A percentile compares a stretch with the other conserved stretches of the same genome.
Evolutionary conservation across 2,888 invertebrate species (phyloP).

Genomic region (Heteromyza rotundicornis): DNA sequence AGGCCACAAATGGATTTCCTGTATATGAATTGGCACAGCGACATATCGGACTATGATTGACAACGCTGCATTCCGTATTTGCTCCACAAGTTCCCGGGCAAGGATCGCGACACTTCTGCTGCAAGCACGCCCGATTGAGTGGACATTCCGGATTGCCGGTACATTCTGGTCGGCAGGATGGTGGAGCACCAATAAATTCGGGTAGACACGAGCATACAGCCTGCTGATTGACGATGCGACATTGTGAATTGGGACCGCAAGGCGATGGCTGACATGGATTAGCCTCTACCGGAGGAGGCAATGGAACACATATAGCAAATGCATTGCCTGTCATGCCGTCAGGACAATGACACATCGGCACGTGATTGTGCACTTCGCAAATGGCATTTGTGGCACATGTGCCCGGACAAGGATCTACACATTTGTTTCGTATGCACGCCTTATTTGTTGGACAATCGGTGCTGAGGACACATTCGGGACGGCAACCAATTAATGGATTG

Average conservation of each 20-base stretch:
- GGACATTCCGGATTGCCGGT: slow-evolving; percentile 74
- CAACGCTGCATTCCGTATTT: slow-evolving; percentile 76
- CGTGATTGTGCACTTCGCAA: slow-evolving; percentile 76
- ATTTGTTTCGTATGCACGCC: slow-evolving; percentile 73
- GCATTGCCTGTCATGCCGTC: slow-evolving; percentile 74
- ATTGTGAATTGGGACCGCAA: slow-evolving; percentile 77
- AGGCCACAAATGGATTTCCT: slow-evolving; percentile 64
- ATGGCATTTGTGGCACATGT: slow-evolving; percentile 74
- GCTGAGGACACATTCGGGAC: slow-evolving; percentile 75
- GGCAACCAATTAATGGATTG: slow-evolving; percentile 71
- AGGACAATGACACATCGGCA: slow-evolving; percentile 75
- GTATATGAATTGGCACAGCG: slow-evolving; percentile 66
- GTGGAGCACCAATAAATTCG: slow-evolving; percentile 75
- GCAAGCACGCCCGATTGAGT: slow-evolving; percentile 70
- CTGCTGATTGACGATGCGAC: slow-evolving; percentile 69
- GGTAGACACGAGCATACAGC: slow-evolving; percentile 74
- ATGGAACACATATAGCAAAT: slow-evolving; percentile 68
- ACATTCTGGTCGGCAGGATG: slow-evolving; percentile 76
- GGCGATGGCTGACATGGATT: slow-evolving; percentile 71
- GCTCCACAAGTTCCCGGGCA: slow-evolving; percentile 79
- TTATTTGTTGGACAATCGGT: slow-evolving; percentile 71
- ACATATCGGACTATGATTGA: slow-evolving; percentile 80
- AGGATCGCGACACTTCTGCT: slow-evolving; percentile 76
- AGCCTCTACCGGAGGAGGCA: slow-evolving; percentile 51
- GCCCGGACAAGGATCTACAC: slow-evolving; percentile 73